Conservation (phyloP, 1,140 invertebrate genomes). For the Muscidifurax raptorellus region DNA sequence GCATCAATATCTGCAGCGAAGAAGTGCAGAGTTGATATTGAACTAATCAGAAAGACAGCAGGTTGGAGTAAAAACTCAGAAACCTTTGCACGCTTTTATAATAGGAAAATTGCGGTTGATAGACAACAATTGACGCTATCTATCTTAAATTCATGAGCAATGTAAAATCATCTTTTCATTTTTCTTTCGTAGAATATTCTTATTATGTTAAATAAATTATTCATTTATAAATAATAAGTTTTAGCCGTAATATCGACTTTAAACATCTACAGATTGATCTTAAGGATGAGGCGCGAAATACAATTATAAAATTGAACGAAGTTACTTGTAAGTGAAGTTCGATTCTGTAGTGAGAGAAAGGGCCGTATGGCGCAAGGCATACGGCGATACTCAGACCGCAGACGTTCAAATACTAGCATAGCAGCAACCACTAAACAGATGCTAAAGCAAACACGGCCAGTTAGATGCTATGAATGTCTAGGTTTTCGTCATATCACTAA, state of each 20-base stretch:
- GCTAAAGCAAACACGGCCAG: too few species aligned
- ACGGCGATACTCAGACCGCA: too few species aligned
- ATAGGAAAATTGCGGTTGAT: neutral
- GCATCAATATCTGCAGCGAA: neutral
- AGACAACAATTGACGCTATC: neutral
- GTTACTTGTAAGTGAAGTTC: conserved; percentile 18
- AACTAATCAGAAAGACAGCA: conserved; percentile 9
- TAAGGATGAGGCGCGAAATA: too few species aligned
- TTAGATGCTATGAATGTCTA: too few species aligned
- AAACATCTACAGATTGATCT: conserved; percentile 38
- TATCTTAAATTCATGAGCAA: neutral
- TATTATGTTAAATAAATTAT: neutral
- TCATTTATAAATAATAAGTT: neutral
- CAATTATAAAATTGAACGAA: conserved; percentile 4
- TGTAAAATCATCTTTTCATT: neutral
- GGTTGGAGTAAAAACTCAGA: conserved; percentile 13
- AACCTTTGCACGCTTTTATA: conserved; percentile 9
- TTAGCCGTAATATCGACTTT: neutral
- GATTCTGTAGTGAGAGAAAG: too few species aligned
- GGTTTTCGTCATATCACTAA: too few species aligned
- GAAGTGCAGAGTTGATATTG: neutral
- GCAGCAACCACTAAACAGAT: too few species aligned
- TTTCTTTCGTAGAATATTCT: too few species aligned
- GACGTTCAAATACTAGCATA: too few species aligned
- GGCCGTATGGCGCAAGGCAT: too few species aligned